Conservation (phyloP, 1,140 invertebrate species). For the Mylabris phalerata region DNA sequence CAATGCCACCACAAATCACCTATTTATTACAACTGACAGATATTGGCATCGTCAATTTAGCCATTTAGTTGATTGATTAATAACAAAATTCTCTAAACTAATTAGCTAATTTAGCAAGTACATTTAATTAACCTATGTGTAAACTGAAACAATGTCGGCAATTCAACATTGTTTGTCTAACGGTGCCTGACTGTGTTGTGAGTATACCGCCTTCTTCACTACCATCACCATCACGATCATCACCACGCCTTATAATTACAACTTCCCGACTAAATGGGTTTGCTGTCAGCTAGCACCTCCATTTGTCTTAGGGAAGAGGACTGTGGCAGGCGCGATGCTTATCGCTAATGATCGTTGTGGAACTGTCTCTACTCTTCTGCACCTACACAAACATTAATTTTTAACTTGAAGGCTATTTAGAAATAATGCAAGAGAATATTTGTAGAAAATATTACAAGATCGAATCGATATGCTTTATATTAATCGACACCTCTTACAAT, state of each 20-base stretch:
- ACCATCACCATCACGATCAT: conserved; percentile 14
- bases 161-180: conserved; percentile 26
- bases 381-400: conserved; percentile 11
- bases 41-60: no score
- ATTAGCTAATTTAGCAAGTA: no score
- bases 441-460: no score
- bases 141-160: no score
- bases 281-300: conserved; percentile 41
- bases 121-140: no score
- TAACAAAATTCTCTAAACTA: no score
- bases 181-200: conserved; percentile 22
- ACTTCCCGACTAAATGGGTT: conserved; percentile 42
- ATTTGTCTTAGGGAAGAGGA: conserved; percentile 36
- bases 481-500: no score
- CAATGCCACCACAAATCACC: background rate
- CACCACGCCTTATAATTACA: conserved; percentile 42
- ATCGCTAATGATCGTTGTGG: conserved; percentile 35
- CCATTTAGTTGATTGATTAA: no score
- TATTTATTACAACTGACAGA: no score
- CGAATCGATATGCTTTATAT: no score
- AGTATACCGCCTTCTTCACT: conserved; percentile 7
- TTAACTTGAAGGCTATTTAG: conserved; percentile 4
- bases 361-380: conserved; percentile 19
- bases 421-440: no score
- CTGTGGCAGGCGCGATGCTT: conserved; percentile 37